phyloP scores from a whole-genome alignment of 2,888 invertebrate species.

The Pogonocherus hispidulus region DNA sequence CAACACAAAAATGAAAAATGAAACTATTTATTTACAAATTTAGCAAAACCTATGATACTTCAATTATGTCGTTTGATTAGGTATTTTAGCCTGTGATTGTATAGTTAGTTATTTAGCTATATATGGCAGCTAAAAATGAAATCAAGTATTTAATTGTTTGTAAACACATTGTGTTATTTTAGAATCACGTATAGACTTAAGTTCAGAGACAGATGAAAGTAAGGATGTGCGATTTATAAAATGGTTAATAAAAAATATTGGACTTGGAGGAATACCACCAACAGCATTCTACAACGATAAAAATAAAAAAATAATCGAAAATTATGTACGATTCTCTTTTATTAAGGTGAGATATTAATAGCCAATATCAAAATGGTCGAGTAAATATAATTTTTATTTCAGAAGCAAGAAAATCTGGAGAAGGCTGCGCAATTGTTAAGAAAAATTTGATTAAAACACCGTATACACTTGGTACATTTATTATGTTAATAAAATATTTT shows the following conservation, averaged over 20 bases:
- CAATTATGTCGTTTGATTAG: too few relatives aligned
- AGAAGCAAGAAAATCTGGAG: conserved; percentile 82
- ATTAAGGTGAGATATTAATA: conserved; percentile 53
- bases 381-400: conserved; percentile 62
- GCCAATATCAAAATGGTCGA: conserved; percentile 82
- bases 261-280: conserved; percentile 35
- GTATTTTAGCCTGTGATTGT: too few relatives aligned
- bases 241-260: conserved; percentile 37
- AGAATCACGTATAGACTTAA: conserved; percentile 31
- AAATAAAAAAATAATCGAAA: conserved; percentile 34
- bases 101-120: too few relatives aligned
- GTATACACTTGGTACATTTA: neutral
- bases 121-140: too few relatives aligned
- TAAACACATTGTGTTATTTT: conserved; percentile 20
- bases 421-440: conserved; percentile 77
- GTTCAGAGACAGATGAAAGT: conserved; percentile 30
- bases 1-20: neutral
- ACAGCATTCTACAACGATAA: conserved; percentile 32
- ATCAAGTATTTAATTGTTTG: neutral
- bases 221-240: conserved; percentile 39
- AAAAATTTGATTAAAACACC: conserved; percentile 70
- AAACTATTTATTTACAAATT: too few relatives aligned
- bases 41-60: too few relatives aligned
- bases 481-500: neutral
- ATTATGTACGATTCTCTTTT: conserved; percentile 42